Evolutionary conservation across 2,797 vertebrate species (phyloP), one percentile per base, ranked within the genome.

Genomic region (Molossus alvarezi): DNA sequence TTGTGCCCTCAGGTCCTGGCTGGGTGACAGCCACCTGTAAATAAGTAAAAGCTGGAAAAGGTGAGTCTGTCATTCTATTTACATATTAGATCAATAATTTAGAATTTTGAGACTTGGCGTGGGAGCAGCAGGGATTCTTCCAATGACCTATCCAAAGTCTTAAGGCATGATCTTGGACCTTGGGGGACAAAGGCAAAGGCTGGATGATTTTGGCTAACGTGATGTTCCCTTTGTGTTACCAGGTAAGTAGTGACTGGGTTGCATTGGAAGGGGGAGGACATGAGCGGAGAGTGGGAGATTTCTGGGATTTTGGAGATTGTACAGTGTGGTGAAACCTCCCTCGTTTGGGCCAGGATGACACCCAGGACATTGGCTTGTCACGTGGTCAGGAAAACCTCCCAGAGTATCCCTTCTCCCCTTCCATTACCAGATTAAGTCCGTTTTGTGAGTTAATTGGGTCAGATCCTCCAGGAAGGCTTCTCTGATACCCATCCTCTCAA

Each of bases 231-330:
- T 9, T 62, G 8, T 48, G 64, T 37, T 60, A 17, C 12, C 37
- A 13, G 41, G 9, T 45, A 60, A 51, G 53, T 20, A 23, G 73
- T 14, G 64, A 21, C 27, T 23, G 48, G 37, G 41, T 21, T 27
- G 62, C 29, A 1, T 5, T 48, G 75, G 33, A 29, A 65, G 15
- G 8, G 11, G 0, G 27, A 17, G 14, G 23, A 1, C 48, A 65
- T 2, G 0, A 9, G 7, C 2, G 33, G 15, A 0, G 0, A 3
- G 13, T 2, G 79, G 21, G 33, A 60, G 17, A 6, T 29, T 89
- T 55, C 75, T 73, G 65, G 81, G 64, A 27, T 27, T 62, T 48
- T 82, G 76, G 76, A 69, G 45, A 45, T 9, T 23, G 51, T 69
- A 29, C 4, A 15, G 18, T 27, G 3, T 67, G 58, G 45, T 15